phyloP scores from a whole-genome alignment of 1,140 invertebrate species.

The Drosophila virilis region DNA sequence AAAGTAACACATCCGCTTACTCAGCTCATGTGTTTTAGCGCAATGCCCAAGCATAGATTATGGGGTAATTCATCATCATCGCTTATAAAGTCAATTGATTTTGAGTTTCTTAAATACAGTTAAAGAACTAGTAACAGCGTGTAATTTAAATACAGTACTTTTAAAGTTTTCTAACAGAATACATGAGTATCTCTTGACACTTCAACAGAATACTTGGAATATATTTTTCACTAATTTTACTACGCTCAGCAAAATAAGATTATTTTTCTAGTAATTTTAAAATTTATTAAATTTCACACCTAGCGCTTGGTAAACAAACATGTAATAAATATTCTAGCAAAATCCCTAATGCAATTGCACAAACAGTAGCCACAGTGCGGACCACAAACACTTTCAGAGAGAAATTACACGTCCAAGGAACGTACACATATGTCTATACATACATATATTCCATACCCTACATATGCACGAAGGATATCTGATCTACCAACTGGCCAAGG shows the following conservation, averaged over 20 bases:
- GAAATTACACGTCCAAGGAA: slow-evolving; percentile 48
- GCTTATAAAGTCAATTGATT: too few relatives aligned
- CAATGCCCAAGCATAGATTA: too few relatives aligned
- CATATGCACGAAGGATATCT: slow-evolving; percentile 21
- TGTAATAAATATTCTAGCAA: slow-evolving; percentile 55
- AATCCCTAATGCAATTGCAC: slow-evolving; percentile 71
- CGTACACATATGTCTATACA: neutral
- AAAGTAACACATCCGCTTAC: too few relatives aligned
- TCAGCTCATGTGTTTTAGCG: too few relatives aligned
- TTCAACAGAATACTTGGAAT: neutral
- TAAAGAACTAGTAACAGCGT: too few relatives aligned
- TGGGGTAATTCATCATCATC: too few relatives aligned
- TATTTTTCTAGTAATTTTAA: slow-evolving; percentile 16
- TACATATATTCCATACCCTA: slow-evolving; percentile 1
- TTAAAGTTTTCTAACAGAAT: neutral
- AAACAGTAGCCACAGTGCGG: slow-evolving; percentile 58
- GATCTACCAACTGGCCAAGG: slow-evolving; percentile 24
- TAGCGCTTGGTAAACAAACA: slow-evolving; percentile 42
- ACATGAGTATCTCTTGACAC: neutral
- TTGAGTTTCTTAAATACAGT: too few relatives aligned
- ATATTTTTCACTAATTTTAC: neutral
- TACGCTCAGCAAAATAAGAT: neutral
- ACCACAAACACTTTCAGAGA: slow-evolving; percentile 57
- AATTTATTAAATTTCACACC: slow-evolving; percentile 52
- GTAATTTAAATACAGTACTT: too few relatives aligned